Evolutionary conservation across 2,113 vertebrate genomes (phyloP), one percentile per base, ranked within the genome.

Genomic region (Picathartes gymnocephalus): DNA sequence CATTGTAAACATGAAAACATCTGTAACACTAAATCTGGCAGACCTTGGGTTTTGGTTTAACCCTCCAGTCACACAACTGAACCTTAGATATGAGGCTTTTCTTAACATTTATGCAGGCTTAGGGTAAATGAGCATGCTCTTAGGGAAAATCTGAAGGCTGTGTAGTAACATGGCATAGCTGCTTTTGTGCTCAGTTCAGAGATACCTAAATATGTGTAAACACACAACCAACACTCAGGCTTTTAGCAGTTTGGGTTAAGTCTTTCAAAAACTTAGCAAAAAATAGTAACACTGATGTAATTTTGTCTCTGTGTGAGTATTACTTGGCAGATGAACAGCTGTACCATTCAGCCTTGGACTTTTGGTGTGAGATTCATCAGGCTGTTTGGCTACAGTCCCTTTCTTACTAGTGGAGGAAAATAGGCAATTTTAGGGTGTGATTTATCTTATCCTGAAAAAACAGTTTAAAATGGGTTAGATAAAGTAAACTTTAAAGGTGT

Each of bases 291-390:
- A 58, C 13, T 79, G 73, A 44, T 87, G 82, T 76, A 62, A 85
- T 81, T 81, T 89, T 1, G 4, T 74, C 51, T 84, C 51, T 60
- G 6, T 70, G 81, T 62, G 62, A 65, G 56, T 80, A 61, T 93
- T 77, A 54, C 64, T 94, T 91, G 90, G 81, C 93, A 93, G 81
- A 74, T 40, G 60, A 93, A 76, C 81, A 90, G 93, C 58, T 73
- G 78, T 40, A 71, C 70, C 66, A 81, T 94, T 95, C 73, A 92
- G 57, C 48, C 30, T 87, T 1, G 0, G 69, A 87, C 15, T 87
- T 89, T 6, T 69, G 50, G 70, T 66, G 44, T 81, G 44, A 81
- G 69, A 81, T 91, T 87, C 61, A 64, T 71, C 70, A 91, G 77
- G 13, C 62, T 73, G 4, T 86, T 94, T 92, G 81, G 60, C 65